phyloP scores from a whole-genome alignment of 2,888 invertebrate species.

The Meiosimyza platycephala region DNA sequence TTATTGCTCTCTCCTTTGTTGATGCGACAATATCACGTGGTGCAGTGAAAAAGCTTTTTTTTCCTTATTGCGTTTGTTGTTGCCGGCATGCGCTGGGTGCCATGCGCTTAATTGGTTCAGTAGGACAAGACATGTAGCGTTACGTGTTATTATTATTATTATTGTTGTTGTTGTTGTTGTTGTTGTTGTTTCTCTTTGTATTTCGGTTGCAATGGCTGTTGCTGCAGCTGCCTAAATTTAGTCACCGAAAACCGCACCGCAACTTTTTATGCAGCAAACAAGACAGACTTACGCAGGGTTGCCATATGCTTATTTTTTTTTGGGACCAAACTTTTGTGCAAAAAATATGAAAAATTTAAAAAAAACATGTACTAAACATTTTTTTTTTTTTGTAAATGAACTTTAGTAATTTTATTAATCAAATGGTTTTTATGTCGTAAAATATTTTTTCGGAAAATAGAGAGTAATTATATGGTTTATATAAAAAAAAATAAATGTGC shows the following conservation, averaged over 20 bases:
- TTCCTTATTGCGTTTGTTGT: slow-evolving; percentile 4
- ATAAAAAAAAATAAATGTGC: no score
- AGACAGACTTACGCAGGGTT: no score
- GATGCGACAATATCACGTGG: slow-evolving; percentile 29
- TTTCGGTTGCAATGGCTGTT: background rate
- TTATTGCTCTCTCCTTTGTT: background rate
- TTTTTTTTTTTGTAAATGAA: no score
- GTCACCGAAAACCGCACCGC: slow-evolving; percentile 17
- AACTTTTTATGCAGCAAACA: slow-evolving; percentile 20
- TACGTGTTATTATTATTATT: background rate
- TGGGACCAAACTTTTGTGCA: no score
- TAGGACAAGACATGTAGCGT: slow-evolving; percentile 20
- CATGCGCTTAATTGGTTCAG: slow-evolving; percentile 21
- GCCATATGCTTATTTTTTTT: no score
- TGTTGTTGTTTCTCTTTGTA: slow-evolving; percentile 5
- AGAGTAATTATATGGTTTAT: no score
- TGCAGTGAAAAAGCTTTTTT: slow-evolving; percentile 5
- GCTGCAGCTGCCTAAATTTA: slow-evolving; percentile 5
- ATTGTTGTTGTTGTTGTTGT: slow-evolving; percentile 4
- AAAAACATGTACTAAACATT: no score
- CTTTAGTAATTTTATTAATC: no score
- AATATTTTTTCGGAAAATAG: no score
- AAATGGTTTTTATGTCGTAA: no score
- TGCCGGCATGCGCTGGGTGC: slow-evolving; percentile 17
- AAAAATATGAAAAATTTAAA: no score